These are phyloP conservation scores for Drosophila mauritiana DNA, from an alignment of 1,140 invertebrate genomes.

Conservation along the genomic window DNA sequence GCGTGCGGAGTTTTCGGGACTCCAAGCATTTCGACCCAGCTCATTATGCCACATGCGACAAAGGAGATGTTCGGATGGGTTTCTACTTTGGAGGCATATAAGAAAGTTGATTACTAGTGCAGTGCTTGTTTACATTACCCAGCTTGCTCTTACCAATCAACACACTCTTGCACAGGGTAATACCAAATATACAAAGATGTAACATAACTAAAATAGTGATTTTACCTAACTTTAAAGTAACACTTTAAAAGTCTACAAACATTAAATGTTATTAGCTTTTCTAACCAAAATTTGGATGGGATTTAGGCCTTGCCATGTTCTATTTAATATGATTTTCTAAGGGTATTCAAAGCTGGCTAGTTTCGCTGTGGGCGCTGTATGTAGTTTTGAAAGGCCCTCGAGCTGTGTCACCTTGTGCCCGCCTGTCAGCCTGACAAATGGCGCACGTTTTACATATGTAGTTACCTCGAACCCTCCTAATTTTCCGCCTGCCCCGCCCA, in stretches of 20 bases:
- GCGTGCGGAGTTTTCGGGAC: slow-evolving; percentile 54
- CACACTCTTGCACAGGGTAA: background rate
- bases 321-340: background rate
- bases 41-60: slow-evolving; percentile 27
- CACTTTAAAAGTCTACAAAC: too few relatives aligned
- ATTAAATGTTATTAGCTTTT: background rate
- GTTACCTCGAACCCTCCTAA: slow-evolving; percentile 51
- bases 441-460: slow-evolving; percentile 80
- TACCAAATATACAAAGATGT: too few relatives aligned
- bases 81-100: background rate
- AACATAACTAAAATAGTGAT: too few relatives aligned
- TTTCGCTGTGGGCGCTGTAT: slow-evolving; percentile 13
- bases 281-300: background rate
- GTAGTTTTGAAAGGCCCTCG: slow-evolving; percentile 39
- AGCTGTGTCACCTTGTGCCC: slow-evolving; percentile 57
- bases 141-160: background rate
- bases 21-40: slow-evolving; percentile 37
- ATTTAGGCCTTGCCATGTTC: background rate
- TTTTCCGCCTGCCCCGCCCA: slow-evolving; percentile 3
- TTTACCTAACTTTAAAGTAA: too few relatives aligned
- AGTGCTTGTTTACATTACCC: background rate
- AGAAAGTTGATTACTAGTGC: slow-evolving; percentile 5
- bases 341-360: slow-evolving; percentile 6
- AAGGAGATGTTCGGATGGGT: background rate
- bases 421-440: slow-evolving; percentile 70